Evolutionary conservation across 2,113 vertebrate genomes (phyloP), one percentile per base, ranked within the genome.

Genomic region (Paratilapia polleni): DNA sequence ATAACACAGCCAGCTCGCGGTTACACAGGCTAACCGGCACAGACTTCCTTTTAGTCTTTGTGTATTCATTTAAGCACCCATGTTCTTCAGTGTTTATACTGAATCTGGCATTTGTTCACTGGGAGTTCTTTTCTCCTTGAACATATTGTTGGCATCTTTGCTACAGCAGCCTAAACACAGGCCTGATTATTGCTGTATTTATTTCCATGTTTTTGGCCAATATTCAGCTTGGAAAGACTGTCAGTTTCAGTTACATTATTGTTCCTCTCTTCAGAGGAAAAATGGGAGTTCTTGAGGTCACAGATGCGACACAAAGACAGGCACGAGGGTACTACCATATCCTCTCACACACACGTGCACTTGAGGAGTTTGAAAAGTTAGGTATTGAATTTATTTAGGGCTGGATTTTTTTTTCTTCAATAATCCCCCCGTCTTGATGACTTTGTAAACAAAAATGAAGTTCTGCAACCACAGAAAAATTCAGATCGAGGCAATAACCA

Each of bases 121-220:
- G 41, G 26, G 60, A 49, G 34, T 70, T 82, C 36, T 77, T 82
- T 77, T 70, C 70, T 82, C 77, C 81, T 85, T 64, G 56, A 91
- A 79, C 81, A 83, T 83, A 79, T 64, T 56, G 79, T 80, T 92
- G 82, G 66, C 87, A 76, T 91, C 83, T 77, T 76, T 85, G 74
- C 66, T 75, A 77, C 28, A n/a, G 57, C 62, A 82, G 78, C 78
- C 79, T 79, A 88, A 89, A 91, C 77, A 78, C n/a, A 80, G 34
- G 19, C 78, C 41, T 78, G 52, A 89, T 56, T 87, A 57, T 41
- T 34, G 80, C 41, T 78, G 82, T 81, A 85, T 92, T 86, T 88
- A 78, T 93, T 91, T 90, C 79, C 78, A 87, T 58, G 77, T 88
- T 82, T 58, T 64, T 34, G 81, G 77, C 82, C 85, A 76, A 86